These are phyloP conservation scores for Aspidiotus rigidus DNA, from an alignment of 2,888 invertebrate species.

Conservation along the genomic window DNA sequence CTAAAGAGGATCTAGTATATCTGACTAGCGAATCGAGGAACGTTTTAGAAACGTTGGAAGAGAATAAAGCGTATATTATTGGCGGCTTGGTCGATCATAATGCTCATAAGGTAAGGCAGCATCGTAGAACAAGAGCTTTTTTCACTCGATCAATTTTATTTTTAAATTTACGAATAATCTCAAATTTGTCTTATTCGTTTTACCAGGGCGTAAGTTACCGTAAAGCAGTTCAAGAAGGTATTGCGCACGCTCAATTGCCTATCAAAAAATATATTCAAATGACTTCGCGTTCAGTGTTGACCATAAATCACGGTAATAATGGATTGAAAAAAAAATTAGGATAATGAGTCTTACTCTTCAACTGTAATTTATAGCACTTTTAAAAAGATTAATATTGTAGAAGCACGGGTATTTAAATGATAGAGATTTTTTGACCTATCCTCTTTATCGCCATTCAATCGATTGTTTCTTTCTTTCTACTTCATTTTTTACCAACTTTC, in stretches of 20 bases:
- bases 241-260: constrained; percentile 77
- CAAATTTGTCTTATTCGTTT: constrained; percentile 24
- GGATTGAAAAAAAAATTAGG: background rate
- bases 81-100: constrained; percentile 98
- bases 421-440: too few species aligned
- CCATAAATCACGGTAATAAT: constrained; percentile 80
- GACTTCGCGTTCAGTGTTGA: constrained; percentile 86
- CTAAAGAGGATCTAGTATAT: constrained; percentile 73
- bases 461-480: too few species aligned
- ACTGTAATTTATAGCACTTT: too few species aligned
- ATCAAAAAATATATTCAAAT: constrained; percentile 80
- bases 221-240: constrained; percentile 65
- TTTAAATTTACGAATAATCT: constrained; percentile 15
- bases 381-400: too few species aligned
- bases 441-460: too few species aligned
- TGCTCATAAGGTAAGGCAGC: constrained; percentile 63
- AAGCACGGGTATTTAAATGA: too few species aligned
- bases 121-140: too few species aligned
- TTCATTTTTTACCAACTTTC: too few species aligned
- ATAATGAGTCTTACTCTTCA: background rate
- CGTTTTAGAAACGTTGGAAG: constrained; percentile 62
- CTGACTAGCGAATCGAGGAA: constrained; percentile 90
- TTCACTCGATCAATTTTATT: constrained; percentile 6
- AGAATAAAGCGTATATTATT: constrained; percentile 78
- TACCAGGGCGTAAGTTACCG: constrained; percentile 71